A percentile compares a stretch with the other conserved stretches of the same genome.
phyloP scores from a whole-genome alignment of 1,140 invertebrate species.

The Eurosta solidaginis region DNA sequence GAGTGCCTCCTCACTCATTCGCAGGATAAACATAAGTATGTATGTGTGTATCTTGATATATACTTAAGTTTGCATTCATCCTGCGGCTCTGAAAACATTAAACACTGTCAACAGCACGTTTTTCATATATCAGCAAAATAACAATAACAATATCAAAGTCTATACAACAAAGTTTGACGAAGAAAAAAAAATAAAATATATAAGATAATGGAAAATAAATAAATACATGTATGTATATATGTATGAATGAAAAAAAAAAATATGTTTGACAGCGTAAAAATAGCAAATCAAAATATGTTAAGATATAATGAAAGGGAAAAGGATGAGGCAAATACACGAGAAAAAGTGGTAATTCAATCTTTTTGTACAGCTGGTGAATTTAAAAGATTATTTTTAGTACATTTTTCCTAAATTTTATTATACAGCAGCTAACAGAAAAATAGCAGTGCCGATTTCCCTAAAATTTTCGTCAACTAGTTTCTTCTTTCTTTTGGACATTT shows the following conservation, averaged over 20 bases:
- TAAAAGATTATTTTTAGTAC: too few relatives aligned
- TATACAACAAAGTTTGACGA: not conserved
- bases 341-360: not conserved
- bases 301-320: not conserved
- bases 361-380: too few relatives aligned
- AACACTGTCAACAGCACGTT: conserved; percentile 35
- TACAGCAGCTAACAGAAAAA: too few relatives aligned
- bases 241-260: not conserved
- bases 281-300: not conserved
- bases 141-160: not conserved
- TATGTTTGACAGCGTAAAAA: not conserved
- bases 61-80: conserved; percentile 22
- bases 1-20: too few relatives aligned
- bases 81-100: conserved; percentile 33
- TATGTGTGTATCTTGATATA: not conserved
- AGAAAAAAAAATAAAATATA: not conserved
- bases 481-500: too few relatives aligned
- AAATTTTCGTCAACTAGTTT: too few relatives aligned
- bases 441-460: too few relatives aligned
- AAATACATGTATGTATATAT: not conserved
- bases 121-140: not conserved
- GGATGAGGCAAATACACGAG: not conserved
- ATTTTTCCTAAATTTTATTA: too few relatives aligned
- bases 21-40: not conserved
- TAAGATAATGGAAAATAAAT: not conserved